Conservation (phyloP, 2,113 vertebrate species). For the Ophiodon elongatus region DNA sequence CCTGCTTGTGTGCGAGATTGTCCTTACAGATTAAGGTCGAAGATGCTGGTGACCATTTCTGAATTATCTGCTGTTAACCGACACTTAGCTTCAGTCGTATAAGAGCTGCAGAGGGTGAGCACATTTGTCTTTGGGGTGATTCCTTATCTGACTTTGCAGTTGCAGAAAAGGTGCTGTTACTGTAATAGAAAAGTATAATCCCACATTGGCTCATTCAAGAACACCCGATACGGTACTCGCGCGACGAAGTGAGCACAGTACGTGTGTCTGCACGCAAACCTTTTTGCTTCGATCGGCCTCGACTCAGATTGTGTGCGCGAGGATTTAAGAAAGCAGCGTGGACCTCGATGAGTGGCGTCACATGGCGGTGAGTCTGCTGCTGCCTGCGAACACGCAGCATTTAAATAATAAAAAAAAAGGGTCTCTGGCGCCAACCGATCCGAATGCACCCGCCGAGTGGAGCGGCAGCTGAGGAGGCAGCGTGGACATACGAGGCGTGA, state of each 20-base stretch:
- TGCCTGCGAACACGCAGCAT: slow-evolving; percentile 21
- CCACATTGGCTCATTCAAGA: background rate
- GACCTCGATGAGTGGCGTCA: slow-evolving; percentile 14
- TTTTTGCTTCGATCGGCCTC: slow-evolving; percentile 18
- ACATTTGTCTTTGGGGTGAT: background rate
- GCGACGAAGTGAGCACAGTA: no score
- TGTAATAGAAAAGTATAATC: background rate
- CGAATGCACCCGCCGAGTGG: background rate
- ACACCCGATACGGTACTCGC: no score
- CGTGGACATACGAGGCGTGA: background rate
- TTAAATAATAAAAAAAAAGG: slow-evolving; percentile 21
- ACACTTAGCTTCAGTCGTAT: background rate
- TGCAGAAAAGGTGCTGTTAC: background rate
- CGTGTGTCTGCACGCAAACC: background rate
- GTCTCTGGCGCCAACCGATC: slow-evolving; percentile 6
- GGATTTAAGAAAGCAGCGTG: background rate
- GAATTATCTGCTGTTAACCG: background rate
- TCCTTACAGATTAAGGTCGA: background rate
- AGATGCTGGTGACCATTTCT: background rate
- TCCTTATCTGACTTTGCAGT: slow-evolving; percentile 2
- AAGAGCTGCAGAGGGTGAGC: background rate
- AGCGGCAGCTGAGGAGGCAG: slow-evolving; percentile 30
- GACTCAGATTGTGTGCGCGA: background rate
- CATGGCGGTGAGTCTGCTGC: background rate
- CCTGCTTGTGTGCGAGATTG: background rate